Evolutionary conservation across 2,113 vertebrate genomes (phyloP), one percentile per base, ranked within the genome.

Genomic region (Orthonyx spaldingii): DNA sequence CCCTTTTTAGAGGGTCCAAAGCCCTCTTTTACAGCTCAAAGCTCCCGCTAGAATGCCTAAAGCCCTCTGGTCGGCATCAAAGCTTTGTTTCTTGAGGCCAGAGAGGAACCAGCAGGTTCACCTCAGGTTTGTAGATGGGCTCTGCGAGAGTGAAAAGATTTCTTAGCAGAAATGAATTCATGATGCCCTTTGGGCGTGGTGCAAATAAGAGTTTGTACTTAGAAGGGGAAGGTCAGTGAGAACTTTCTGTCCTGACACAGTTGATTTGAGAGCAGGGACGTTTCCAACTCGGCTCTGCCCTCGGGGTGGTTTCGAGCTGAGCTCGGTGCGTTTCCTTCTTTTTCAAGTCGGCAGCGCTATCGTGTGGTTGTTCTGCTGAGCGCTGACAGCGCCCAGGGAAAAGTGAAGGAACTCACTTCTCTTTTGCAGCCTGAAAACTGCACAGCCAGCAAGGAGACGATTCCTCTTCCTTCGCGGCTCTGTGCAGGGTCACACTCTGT

Each of bases 281-380:
- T 61, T 53, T n/a, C 35, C 53, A 69, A 1, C 44, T 41, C 19
- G 53, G n/a, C 53, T 69, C 23, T 19, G 30, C 2, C 1, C 9
- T 39, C 7, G 20, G 26, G 46, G 16, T 12, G 3, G 19, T 33
- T 57, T 27, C 3, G 9, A 30, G 64, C 30, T 19, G 53, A 4
- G 35, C 23, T 17, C 1, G 1, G 15, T 27, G 39, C 3, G 9
- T 46, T 46, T 64, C 23, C 14, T 10, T 33, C 8, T 17, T 39
- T 39, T 18, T 4, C 12, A 1, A 7, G 41, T 15, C 6, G 1
- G 49, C n/a, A 68, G 63, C 7, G 13, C 42, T 46, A 1, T 22
- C 11, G 14, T 33, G 64, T 27, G 64, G 42, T 5, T 8, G 53
- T 57, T 57, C 4, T 10, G 22, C 3, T 17, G 64, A 47, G 52